Percentiles rank a stretch among this genome's conserved stretches.
Evolutionary conservation across 2,888 invertebrate genomes (phyloP).

Genomic region (Cosmia trapezina): DNA sequence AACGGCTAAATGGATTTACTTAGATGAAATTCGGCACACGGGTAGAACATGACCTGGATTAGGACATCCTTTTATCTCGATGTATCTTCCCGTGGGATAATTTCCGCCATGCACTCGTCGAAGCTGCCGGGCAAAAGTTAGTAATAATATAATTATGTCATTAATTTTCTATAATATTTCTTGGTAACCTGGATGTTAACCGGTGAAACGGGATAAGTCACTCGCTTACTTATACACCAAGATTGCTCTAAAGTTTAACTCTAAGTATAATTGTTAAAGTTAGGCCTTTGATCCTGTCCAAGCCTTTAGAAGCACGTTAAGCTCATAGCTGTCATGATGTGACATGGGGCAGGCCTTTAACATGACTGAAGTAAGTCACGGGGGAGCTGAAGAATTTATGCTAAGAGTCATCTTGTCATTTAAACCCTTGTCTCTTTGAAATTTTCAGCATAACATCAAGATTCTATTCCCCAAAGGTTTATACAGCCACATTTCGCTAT

Average conservation of each 20-base stretch:
- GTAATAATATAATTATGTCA: not conserved
- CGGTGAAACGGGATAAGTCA: not conserved
- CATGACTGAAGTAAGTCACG: conserved; percentile 1
- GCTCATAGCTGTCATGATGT: conserved; percentile 20
- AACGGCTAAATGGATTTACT: too few relatives aligned
- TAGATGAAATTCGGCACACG: too few relatives aligned
- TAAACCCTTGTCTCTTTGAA: conserved; percentile 12
- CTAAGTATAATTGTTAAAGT: conserved; percentile 10
- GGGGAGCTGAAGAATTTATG: conserved; percentile 6
- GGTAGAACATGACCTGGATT: too few relatives aligned
- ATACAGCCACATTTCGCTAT: not conserved
- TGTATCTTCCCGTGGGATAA: too few relatives aligned
- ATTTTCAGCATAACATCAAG: not conserved
- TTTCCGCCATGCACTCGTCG: too few relatives aligned
- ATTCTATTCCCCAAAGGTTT: not conserved
- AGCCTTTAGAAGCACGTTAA: conserved; percentile 25
- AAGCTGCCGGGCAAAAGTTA: too few relatives aligned
- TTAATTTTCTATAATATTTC: not conserved
- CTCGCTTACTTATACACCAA: not conserved
- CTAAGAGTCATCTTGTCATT: conserved; percentile 14
- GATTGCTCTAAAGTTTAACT: not conserved
- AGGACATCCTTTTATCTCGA: too few relatives aligned
- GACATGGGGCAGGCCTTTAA: conserved; percentile 17
- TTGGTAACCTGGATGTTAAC: not conserved
- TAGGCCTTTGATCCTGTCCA: conserved; percentile 25